Evolutionary conservation across 2,113 vertebrate genomes (phyloP), one percentile per base, ranked within the genome.

Genomic region (Lynx canadensis): DNA sequence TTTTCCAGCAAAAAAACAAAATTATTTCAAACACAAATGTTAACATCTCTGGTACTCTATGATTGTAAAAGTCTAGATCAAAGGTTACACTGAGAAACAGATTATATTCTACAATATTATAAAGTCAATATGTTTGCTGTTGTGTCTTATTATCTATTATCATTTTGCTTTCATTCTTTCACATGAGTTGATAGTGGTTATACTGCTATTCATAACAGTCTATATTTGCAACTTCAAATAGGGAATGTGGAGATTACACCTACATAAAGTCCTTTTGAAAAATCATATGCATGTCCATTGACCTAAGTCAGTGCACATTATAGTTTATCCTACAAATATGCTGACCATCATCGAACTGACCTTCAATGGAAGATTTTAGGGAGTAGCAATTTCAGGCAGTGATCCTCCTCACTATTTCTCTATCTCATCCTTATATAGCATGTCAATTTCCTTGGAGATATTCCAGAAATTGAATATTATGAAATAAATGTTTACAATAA

Each of bases 391-490:
- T 98, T 84, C 91, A 86, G 69, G 3, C 93, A 66, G 21, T 48
- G 45, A 93, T 52, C 27, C 41, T 94, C 63, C 23, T 48, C 48
- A 68, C 27, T 79, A 29, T 50, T 84, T 74, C n/a, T 94, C 94
- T 90, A 11, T 84, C 87, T 98, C 48, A 52, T 95, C 89, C 97
- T 71, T 94, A 66, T 93, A 95, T 38, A 63, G 85, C 80, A 89
- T 57, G 55, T 65, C 88, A 48, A 92, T 98, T 97, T 91, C 89
- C 95, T 98, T 97, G 96, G 95, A 98, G 88, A 96, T 97, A 55
- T 60, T 98, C 81, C 91, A 98, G 65, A 98, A 97, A 94, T 88
- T 82, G 73, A 97, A 97, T 97, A 94, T 69, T 97, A 98, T 85
- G 55, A 60, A 78, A 95, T 94, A 95, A 79, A 84, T 84, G 88